A percentile compares a stretch with the other conserved stretches of the same genome.
Conservation (phyloP, 2,797 vertebrate species). For the Bucorvus abyssinicus region DNA sequence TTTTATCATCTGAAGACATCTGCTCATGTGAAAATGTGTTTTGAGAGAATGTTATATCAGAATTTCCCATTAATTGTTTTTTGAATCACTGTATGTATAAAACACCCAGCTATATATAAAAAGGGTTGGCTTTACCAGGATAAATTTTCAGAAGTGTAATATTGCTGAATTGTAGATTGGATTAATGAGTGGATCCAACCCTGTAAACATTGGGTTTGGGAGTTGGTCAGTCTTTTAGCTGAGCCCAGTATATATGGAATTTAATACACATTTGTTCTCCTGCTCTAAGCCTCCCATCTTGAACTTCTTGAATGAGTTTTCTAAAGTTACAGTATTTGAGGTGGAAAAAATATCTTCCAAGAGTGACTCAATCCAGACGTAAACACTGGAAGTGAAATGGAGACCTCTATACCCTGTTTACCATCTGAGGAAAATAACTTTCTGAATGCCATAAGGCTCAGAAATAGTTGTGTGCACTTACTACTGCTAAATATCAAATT, state of each 20-base stretch:
- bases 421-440: constrained; percentile 23
- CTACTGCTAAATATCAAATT: not conserved
- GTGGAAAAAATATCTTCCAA: not conserved
- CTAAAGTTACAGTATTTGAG: not conserved
- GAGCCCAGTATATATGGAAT: not conserved
- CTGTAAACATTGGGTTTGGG: not conserved
- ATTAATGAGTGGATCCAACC: not conserved
- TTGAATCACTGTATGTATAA: not conserved
- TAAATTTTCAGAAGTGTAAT: not conserved
- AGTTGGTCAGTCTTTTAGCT: not conserved
- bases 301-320: not conserved
- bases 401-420: not conserved
- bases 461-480: not conserved
- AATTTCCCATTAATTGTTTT: not conserved
- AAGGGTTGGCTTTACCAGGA: not conserved
- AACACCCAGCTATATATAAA: not conserved
- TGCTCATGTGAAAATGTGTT: not conserved
- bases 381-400: not conserved
- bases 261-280: not conserved
- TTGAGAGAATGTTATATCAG: not conserved
- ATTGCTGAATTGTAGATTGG: not conserved
- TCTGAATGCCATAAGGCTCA: not conserved
- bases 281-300: not conserved
- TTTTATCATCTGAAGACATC: not conserved
- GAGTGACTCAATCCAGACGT: not conserved